Evolutionary conservation across 2,113 vertebrate species (phyloP).

Genomic region (Mirza zaza): DNA sequence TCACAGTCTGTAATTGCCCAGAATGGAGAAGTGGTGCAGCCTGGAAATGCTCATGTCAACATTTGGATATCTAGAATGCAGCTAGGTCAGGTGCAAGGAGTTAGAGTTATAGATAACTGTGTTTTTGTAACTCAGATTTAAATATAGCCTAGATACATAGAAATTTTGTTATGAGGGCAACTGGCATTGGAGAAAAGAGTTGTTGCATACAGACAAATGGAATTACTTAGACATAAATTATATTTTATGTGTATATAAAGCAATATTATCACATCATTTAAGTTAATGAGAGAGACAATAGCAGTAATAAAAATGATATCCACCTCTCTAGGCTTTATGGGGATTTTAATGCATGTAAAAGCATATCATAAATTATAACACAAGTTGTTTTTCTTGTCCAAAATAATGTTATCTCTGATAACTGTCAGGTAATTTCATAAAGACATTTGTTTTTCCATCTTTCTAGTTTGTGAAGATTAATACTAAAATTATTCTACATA

Average conservation of each 20-base stretch:
- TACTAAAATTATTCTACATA: background rate
- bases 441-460: background rate
- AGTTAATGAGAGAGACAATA: slow-evolving; percentile 41
- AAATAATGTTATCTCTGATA: background rate
- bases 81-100: background rate
- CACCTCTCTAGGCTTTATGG: slow-evolving; percentile 35
- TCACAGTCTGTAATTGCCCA: background rate
- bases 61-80: background rate
- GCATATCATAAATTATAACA: background rate
- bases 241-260: slow-evolving; percentile 23
- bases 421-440: slow-evolving; percentile 15
- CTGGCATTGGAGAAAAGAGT: background rate
- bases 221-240: slow-evolving; percentile 31
- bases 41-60: background rate
- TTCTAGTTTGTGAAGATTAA: background rate
- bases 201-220: background rate
- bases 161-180: background rate
- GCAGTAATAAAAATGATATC: slow-evolving; percentile 2
- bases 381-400: background rate
- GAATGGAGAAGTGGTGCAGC: background rate
- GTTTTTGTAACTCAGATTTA: background rate
- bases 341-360: slow-evolving; percentile 42
- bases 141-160: background rate
- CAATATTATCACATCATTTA: slow-evolving; percentile 25
- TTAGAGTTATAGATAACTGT: background rate